Conservation (phyloP, 2,797 vertebrate genomes). For the Gymnoscopelus braueri region DNA sequence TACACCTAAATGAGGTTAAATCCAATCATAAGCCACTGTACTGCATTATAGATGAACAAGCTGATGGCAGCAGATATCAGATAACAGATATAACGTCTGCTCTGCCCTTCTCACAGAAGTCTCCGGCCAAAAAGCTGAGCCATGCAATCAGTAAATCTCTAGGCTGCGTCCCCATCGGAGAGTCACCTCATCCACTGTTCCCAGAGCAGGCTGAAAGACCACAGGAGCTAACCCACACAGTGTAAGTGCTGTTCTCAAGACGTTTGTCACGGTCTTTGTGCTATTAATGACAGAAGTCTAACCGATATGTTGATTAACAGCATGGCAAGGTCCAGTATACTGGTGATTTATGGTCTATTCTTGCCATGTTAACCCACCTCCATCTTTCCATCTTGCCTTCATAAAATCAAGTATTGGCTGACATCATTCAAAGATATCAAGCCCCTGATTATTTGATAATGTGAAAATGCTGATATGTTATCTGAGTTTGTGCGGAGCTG, state of each 20-base stretch:
- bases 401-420: conserved; percentile 41
- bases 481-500: conserved; percentile 27
- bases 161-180: conserved; percentile 94
- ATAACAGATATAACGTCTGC: conserved; percentile 32
- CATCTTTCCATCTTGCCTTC: conserved; percentile 51
- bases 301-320: conserved; percentile 43
- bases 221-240: conserved; percentile 91
- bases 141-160: conserved; percentile 97
- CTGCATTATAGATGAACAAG: neutral
- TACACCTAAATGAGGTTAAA: conserved; percentile 17
- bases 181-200: conserved; percentile 92
- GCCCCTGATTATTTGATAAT: conserved; percentile 50
- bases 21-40: neutral
- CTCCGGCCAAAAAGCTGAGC: conserved; percentile 98
- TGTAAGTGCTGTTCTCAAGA: conserved; percentile 83
- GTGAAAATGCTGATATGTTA: conserved; percentile 53
- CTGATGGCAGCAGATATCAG: conserved; percentile 6
- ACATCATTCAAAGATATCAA: conserved; percentile 35
- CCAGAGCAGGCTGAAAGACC: conserved; percentile 95
- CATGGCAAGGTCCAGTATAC: conserved; percentile 11
- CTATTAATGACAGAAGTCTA: conserved; percentile 19
- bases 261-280: conserved; percentile 19
- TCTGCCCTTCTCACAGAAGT: conserved; percentile 87
- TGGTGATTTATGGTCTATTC: conserved; percentile 45
- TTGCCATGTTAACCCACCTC: conserved; percentile 50